Evolutionary conservation across 2,888 invertebrate species (phyloP).

Genomic region (Onchidella celtica): DNA sequence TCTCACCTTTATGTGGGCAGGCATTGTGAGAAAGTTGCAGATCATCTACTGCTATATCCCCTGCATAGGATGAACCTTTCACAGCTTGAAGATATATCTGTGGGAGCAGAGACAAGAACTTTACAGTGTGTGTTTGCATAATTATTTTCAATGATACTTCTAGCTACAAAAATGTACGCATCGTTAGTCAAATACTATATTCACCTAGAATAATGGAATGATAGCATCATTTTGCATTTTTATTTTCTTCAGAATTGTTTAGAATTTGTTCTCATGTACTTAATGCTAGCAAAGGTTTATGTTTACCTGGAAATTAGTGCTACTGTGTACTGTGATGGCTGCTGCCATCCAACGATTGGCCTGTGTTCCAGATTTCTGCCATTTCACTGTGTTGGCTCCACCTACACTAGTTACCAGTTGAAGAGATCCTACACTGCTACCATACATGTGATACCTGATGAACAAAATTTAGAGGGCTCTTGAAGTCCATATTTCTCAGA

Average conservation of each 20-base stretch:
- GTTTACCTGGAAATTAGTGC: conserved; percentile 66
- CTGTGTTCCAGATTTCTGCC: conserved; percentile 67
- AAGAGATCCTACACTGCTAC: conserved; percentile 65
- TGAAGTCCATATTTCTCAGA: neutral
- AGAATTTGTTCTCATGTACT: no score
- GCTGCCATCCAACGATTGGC: conserved; percentile 71
- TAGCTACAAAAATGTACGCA: no score
- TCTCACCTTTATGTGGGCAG: conserved; percentile 45
- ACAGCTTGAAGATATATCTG: conserved; percentile 57
- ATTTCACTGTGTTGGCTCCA: conserved; percentile 55
- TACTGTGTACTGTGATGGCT: conserved; percentile 62
- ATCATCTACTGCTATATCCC: conserved; percentile 65
- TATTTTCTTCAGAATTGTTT: no score
- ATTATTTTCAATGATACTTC: no score
- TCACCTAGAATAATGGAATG: no score
- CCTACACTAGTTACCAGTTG: conserved; percentile 59
- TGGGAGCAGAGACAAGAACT: neutral
- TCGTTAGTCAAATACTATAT: no score
- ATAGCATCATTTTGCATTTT: no score
- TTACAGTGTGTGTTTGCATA: no score
- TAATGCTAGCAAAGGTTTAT: no score
- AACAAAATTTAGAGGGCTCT: neutral
- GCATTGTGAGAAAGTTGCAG: conserved; percentile 33
- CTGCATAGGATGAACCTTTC: conserved; percentile 53
- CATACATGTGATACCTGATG: conserved; percentile 76